Evolutionary conservation across 2,888 invertebrate genomes (phyloP).

Genomic region (Microdon myrmicae): DNA sequence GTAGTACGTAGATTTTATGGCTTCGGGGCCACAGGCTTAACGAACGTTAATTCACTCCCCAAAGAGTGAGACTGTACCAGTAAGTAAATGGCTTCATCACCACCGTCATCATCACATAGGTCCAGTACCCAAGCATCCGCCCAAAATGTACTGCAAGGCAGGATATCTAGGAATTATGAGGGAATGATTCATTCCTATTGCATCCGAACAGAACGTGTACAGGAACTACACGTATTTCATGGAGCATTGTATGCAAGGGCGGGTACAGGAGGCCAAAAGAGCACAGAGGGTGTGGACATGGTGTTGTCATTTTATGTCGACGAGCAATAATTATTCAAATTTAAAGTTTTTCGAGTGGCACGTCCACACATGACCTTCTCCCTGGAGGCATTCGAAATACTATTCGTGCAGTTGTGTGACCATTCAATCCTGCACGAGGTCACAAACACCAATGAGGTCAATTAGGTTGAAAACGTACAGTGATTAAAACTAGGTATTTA

Average conservation of each 20-base stretch:
- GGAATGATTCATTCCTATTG: slow-evolving; percentile 41
- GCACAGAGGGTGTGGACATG: slow-evolving; percentile 10
- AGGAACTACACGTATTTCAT: no score
- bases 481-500: no score
- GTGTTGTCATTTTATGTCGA: slow-evolving; percentile 47
- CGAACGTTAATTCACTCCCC: slow-evolving; percentile 52
- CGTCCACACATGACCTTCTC: slow-evolving; percentile 45
- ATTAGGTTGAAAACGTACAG: slow-evolving; percentile 6
- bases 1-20: slow-evolving; percentile 46
- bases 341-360: slow-evolving; percentile 42
- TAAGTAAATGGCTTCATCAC: slow-evolving; percentile 27
- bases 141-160: slow-evolving; percentile 18
- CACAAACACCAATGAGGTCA: slow-evolving; percentile 7
- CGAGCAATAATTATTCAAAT: slow-evolving; percentile 48
- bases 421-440: neutral
- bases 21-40: slow-evolving; percentile 50
- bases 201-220: slow-evolving; percentile 27
- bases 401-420: slow-evolving; percentile 4
- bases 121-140: slow-evolving; percentile 6
- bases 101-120: slow-evolving; percentile 5
- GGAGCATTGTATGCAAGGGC: slow-evolving; percentile 1
- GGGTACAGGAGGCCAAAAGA: no score
- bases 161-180: slow-evolving; percentile 42
- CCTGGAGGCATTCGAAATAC: slow-evolving; percentile 29
- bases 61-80: slow-evolving; percentile 14